A percentile compares a stretch with the other conserved stretches of the same genome.
phyloP scores from a whole-genome alignment of 35 echinoderm and acorn worm genomes.

The Stichopus chloronotus region DNA sequence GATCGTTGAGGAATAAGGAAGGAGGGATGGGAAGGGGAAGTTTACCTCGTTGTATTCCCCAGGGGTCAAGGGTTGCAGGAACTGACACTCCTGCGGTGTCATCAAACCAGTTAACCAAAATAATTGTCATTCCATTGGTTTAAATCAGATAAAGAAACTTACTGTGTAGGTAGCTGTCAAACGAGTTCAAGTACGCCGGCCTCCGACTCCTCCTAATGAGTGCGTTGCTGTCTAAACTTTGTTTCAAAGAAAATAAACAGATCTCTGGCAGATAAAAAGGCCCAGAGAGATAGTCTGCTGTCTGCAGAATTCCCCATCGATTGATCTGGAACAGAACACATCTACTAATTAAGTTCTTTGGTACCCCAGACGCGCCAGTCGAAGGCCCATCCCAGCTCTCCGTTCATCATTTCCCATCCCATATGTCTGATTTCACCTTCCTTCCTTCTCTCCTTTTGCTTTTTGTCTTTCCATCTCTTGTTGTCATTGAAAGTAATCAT shows the following conservation, averaged over 20 bases:
- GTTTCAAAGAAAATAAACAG: not conserved
- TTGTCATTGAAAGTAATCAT: too few relatives aligned
- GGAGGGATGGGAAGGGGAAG: not conserved
- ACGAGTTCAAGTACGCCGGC: not conserved
- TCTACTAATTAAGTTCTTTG: too few relatives aligned
- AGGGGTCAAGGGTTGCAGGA: not conserved
- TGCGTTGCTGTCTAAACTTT: not conserved
- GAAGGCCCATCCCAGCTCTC: not conserved
- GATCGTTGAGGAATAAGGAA: not conserved
- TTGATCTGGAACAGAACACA: not conserved
- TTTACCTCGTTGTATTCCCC: not conserved
- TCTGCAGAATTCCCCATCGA: not conserved
- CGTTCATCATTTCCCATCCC: not conserved
- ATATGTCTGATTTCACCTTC: not conserved
- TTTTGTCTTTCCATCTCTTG: not conserved
- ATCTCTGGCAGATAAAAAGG: not conserved
- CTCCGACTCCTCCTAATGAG: not conserved
- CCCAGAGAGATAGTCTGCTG: not conserved
- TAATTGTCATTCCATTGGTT: constrained; percentile 13
- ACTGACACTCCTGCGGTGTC: not conserved
- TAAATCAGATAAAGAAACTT: not conserved
- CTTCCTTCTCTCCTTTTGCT: not conserved
- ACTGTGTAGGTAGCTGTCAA: not conserved
- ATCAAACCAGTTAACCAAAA: not conserved
- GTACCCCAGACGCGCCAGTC: too few relatives aligned